A percentile compares a stretch with the other conserved stretches of the same genome.
Evolutionary conservation across 1,140 invertebrate genomes (phyloP).

Genomic region (Eurosta solidaginis): DNA sequence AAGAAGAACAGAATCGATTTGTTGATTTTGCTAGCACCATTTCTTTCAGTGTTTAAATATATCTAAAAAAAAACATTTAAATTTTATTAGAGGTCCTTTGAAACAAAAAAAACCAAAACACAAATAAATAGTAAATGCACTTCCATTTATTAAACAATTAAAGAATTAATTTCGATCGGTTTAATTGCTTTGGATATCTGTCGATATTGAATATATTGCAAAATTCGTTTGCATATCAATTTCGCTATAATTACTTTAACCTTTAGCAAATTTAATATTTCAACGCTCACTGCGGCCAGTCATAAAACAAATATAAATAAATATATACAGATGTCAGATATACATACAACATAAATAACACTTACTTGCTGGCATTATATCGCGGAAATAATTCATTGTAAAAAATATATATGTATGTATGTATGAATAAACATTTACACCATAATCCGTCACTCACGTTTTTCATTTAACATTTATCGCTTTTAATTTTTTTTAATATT

Average conservation of each 20-base stretch:
- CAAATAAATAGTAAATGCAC: not conserved
- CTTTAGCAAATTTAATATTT: not conserved
- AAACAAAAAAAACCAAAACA: not conserved
- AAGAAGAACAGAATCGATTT: too few relatives aligned
- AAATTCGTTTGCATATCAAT: not conserved
- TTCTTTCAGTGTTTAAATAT: too few relatives aligned
- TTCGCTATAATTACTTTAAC: not conserved
- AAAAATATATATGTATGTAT: too few relatives aligned
- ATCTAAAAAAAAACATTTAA: too few relatives aligned
- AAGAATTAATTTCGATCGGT: not conserved
- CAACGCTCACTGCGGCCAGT: not conserved
- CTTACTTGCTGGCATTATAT: not conserved
- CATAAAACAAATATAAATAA: not conserved
- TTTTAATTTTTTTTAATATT: conserved; percentile 32
- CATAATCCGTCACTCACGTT: conserved; percentile 40
- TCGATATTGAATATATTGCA: not conserved
- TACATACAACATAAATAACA: not conserved
- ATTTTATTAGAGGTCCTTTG: not conserved
- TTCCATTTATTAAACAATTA: not conserved
- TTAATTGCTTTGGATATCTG: not conserved
- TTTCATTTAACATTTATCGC: conserved; percentile 39
- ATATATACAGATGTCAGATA: not conserved
- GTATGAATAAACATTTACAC: conserved; percentile 24
- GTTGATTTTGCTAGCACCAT: too few relatives aligned
- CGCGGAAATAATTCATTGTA: not conserved